phyloP scores from a whole-genome alignment of 2,888 invertebrate genomes.

The Asteroscopus sphinx region DNA sequence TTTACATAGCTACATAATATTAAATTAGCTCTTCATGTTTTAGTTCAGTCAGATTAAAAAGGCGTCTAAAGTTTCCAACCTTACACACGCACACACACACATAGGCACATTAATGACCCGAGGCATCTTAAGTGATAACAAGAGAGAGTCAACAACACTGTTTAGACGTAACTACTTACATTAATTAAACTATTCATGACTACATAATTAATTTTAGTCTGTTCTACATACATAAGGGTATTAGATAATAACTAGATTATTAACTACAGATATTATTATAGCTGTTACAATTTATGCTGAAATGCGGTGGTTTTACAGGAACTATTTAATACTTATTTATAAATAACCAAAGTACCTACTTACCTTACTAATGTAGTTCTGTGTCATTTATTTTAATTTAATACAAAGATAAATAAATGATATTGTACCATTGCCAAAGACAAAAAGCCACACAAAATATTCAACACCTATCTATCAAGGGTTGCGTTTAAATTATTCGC shows the following conservation, averaged over 20 bases:
- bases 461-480: slow-evolving; percentile 34
- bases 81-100: no score
- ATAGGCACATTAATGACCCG: not conserved
- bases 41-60: no score
- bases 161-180: not conserved
- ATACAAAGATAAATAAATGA: slow-evolving; percentile 34
- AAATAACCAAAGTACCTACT: no score
- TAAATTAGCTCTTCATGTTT: no score
- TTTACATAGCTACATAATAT: no score
- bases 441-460: slow-evolving; percentile 46
- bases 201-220: not conserved
- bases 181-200: not conserved
- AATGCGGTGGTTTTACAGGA: not conserved
- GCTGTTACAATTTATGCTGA: not conserved
- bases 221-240: no score
- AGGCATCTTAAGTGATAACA: not conserved
- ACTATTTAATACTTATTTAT: not conserved
- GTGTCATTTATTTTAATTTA: slow-evolving; percentile 28
- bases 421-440: slow-evolving; percentile 27
- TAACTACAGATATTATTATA: not conserved
- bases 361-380: no score
- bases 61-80: no score
- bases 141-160: not conserved
- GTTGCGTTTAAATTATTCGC: slow-evolving; percentile 42
- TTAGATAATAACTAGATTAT: not conserved